phyloP scores from a whole-genome alignment of 2,113 vertebrate species.

The Saimiri boliviensis region DNA sequence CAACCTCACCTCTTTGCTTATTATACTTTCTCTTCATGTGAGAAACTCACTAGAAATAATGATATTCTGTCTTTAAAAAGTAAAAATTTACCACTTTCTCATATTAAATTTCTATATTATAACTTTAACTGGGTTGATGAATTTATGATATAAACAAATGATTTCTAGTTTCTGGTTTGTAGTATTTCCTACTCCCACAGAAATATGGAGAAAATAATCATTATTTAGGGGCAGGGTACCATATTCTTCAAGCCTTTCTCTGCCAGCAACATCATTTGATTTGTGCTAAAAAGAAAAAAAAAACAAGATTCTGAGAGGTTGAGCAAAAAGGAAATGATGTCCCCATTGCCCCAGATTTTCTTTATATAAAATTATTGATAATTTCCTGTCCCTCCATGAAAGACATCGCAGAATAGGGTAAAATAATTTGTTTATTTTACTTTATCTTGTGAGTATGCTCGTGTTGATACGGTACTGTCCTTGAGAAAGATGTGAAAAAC shows the following conservation, averaged over 20 bases:
- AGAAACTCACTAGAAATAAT: not conserved
- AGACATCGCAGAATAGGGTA: not conserved
- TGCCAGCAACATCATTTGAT: not conserved
- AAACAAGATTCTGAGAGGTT: not conserved
- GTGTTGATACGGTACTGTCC: not conserved
- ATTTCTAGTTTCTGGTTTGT: not conserved
- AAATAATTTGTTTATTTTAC: not conserved
- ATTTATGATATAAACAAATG: not conserved
- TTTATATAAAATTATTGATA: not conserved
- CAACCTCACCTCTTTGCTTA: not conserved
- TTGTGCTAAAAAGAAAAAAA: not conserved
- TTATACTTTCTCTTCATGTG: not conserved
- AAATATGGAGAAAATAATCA: not conserved
- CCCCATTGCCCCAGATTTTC: not conserved
- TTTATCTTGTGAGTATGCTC: not conserved
- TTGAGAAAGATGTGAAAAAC: not conserved
- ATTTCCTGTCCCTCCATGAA: not conserved
- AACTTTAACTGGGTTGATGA: not conserved
- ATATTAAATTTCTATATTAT: not conserved
- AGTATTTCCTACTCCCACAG: not conserved
- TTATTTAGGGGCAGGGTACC: not conserved
- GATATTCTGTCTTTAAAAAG: not conserved
- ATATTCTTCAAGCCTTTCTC: not conserved
- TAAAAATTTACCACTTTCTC: not conserved
- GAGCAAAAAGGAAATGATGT: not conserved